phyloP scores from a whole-genome alignment of 2,888 invertebrate species.

The Aphrophora alni region DNA sequence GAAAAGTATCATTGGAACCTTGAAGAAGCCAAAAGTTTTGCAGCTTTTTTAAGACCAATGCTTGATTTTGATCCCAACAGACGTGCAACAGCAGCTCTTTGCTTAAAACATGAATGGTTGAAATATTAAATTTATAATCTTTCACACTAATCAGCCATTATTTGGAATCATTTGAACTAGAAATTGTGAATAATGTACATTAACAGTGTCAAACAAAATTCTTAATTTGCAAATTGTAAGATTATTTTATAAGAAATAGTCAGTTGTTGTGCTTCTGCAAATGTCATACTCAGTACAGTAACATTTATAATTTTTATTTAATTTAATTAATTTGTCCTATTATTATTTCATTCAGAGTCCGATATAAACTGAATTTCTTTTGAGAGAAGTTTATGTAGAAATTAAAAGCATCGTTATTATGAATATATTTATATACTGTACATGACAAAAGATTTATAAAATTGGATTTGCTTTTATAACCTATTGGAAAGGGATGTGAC shows the following conservation, averaged over 20 bases:
- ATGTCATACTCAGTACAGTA: background rate
- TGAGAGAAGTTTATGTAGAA: background rate
- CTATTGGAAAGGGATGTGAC: background rate
- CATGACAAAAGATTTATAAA: background rate
- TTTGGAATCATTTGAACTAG: background rate
- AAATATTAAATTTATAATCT: constrained; percentile 54
- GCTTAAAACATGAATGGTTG: constrained; percentile 95
- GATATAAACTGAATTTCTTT: background rate
- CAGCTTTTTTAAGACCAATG: constrained; percentile 96
- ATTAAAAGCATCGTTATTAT: background rate
- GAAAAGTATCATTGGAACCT: constrained; percentile 97
- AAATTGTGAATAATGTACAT: background rate
- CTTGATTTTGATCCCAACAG: constrained; percentile 92
- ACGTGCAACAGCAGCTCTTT: constrained; percentile 93
- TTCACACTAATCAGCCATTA: background rate
- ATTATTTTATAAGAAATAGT: background rate
- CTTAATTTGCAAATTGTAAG: background rate
- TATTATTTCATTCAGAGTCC: background rate
- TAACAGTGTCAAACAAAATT: background rate
- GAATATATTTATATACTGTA: background rate
- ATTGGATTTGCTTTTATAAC: background rate
- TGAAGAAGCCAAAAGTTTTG: constrained; percentile 88
- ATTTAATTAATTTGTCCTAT: background rate
- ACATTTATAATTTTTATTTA: background rate
- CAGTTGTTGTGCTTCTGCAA: background rate